These are phyloP conservation scores for Cossypha heuglini DNA, from an alignment of 2,797 vertebrate genomes.

Conservation along the genomic window DNA sequence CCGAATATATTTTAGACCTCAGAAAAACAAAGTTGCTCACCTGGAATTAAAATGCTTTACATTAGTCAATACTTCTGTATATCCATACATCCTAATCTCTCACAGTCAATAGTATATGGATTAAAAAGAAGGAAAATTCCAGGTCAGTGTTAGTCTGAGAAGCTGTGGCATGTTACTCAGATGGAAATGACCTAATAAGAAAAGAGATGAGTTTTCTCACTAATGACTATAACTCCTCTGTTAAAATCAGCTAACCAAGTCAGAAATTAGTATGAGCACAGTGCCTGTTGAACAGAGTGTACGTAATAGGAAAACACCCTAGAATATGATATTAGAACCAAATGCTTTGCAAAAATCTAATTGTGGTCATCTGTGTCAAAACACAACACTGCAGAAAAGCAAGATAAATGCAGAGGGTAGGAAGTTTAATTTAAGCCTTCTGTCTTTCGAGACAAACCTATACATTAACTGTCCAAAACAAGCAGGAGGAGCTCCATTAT, in stretches of 20 bases:
- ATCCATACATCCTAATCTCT: background rate
- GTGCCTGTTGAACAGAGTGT: background rate
- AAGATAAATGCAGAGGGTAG: background rate
- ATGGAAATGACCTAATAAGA: slow-evolving; percentile 8
- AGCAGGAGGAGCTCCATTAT: background rate
- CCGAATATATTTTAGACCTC: background rate
- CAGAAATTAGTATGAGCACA: background rate
- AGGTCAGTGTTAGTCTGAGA: background rate
- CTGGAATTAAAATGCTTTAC: background rate
- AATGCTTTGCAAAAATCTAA: background rate
- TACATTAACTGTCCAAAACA: background rate
- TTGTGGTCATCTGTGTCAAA: background rate
- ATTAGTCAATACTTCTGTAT: background rate
- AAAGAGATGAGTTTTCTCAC: slow-evolving; percentile 11
- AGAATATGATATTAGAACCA: background rate
- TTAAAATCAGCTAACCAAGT: background rate
- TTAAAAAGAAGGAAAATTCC: background rate
- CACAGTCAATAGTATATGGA: background rate
- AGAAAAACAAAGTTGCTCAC: background rate
- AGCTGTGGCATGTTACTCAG: background rate
- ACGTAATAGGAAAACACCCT: background rate
- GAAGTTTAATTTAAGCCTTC: background rate
- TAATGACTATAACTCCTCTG: background rate
- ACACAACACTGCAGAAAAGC: background rate
- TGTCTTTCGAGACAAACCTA: background rate